Evolutionary conservation across 2,797 vertebrate species (phyloP).

Genomic region (Melanitta fusca): DNA sequence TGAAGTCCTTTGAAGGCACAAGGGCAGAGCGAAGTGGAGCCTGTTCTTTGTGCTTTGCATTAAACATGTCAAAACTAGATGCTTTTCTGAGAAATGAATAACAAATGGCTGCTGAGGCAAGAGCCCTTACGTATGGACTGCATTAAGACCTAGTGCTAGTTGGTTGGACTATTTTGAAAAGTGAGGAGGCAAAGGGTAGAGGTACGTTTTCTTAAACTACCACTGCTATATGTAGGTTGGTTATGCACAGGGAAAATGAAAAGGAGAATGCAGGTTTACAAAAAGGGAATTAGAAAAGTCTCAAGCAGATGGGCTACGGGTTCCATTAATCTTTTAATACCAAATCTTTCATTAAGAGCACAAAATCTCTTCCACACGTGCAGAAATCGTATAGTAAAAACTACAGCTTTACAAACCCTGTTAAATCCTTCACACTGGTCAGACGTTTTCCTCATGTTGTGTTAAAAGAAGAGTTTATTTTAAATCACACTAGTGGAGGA

Average conservation of each 20-base stretch:
- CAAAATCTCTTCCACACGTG: slow-evolving; percentile 47
- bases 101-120: neutral
- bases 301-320: neutral
- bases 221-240: neutral
- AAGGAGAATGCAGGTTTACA: neutral
- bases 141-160: neutral
- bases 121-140: neutral
- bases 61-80: neutral
- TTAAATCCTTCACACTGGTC: neutral
- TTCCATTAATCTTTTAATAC: slow-evolving; percentile 51
- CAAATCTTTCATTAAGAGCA: slow-evolving; percentile 16
- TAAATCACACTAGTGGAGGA: neutral
- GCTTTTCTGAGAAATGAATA: neutral
- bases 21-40: neutral
- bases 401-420: slow-evolving; percentile 2
- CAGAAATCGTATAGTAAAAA: slow-evolving; percentile 10
- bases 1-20: neutral
- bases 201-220: neutral
- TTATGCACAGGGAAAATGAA: neutral
- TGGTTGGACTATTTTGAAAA: neutral
- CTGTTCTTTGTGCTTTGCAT: neutral
- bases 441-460: slow-evolving; percentile 29
- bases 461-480: neutral
- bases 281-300: neutral
- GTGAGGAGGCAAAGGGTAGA: neutral